These are phyloP conservation scores for Megaceryle maxima DNA, from an alignment of 2,113 vertebrate species.

Conservation along the genomic window DNA sequence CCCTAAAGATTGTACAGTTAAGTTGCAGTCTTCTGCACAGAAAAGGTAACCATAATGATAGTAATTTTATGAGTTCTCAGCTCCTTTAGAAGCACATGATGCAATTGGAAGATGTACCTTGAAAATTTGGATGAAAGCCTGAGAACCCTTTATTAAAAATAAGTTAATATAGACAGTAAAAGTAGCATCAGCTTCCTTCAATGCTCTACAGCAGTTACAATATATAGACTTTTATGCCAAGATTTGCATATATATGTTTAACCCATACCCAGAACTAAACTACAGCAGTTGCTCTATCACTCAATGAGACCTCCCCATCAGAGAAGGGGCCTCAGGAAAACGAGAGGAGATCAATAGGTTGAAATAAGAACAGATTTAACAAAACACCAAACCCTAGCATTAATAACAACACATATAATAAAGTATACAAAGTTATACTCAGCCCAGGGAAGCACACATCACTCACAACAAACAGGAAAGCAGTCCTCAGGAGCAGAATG, in stretches of 20 bases:
- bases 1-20: background rate
- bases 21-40: background rate
- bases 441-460: background rate
- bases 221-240: too few species aligned
- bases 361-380: background rate
- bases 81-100: background rate
- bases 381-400: background rate
- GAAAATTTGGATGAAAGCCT: background rate
- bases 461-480: background rate
- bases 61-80: background rate
- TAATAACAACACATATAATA: background rate
- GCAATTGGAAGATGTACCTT: background rate
- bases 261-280: background rate
- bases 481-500: background rate
- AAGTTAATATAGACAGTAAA: background rate
- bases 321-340: background rate
- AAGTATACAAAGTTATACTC: background rate
- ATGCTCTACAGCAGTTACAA: background rate
- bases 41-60: background rate
- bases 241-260: background rate
- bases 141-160: background rate
- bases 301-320: background rate
- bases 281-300: background rate
- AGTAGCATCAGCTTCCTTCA: background rate
- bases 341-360: background rate